phyloP scores from a whole-genome alignment of 37 sponge, comb jelly and placozoan genomes.

The Lycopodina hypogea region DNA sequence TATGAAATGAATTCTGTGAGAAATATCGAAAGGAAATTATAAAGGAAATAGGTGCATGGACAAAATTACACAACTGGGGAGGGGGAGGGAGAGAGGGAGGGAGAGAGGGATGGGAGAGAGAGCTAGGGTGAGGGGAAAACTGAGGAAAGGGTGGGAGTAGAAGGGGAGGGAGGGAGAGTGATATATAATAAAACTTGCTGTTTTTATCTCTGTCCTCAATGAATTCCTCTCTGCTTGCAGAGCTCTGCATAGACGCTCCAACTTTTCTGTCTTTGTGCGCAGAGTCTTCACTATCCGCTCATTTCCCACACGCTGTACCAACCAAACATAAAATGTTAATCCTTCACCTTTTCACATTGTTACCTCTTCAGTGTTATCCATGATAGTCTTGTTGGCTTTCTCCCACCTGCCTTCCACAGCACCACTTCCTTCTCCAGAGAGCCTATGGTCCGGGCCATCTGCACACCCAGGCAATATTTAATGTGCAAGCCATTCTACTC shows the following conservation, averaged over 20 bases:
- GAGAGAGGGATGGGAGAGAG: too few relatives aligned
- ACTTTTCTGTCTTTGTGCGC: slow-evolving; percentile 60
- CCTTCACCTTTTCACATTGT: background rate
- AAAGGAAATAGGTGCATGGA: too few relatives aligned
- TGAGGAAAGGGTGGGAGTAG: too few relatives aligned
- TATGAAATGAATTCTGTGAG: too few relatives aligned
- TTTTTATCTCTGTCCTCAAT: slow-evolving; percentile 52
- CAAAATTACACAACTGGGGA: too few relatives aligned
- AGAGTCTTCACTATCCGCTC: slow-evolving; percentile 46
- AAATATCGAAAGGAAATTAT: too few relatives aligned
- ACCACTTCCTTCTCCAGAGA: slow-evolving; percentile 81
- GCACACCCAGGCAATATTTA: too few relatives aligned
- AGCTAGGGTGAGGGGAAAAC: too few relatives aligned
- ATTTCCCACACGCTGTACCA: background rate
- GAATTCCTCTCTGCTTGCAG: slow-evolving; percentile 85
- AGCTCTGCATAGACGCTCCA: slow-evolving; percentile 93
- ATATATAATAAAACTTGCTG: too few relatives aligned
- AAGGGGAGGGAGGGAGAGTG: too few relatives aligned
- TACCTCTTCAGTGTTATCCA: slow-evolving; percentile 85
- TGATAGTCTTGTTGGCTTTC: slow-evolving; percentile 66
- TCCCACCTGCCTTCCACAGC: slow-evolving; percentile 72
- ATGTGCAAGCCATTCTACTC: too few relatives aligned
- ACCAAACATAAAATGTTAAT: background rate
- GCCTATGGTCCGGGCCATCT: slow-evolving; percentile 85
- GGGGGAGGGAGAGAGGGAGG: too few relatives aligned